These are phyloP conservation scores for Micrasema longulum DNA, from an alignment of 1,140 invertebrate genomes.

Conservation along the genomic window DNA sequence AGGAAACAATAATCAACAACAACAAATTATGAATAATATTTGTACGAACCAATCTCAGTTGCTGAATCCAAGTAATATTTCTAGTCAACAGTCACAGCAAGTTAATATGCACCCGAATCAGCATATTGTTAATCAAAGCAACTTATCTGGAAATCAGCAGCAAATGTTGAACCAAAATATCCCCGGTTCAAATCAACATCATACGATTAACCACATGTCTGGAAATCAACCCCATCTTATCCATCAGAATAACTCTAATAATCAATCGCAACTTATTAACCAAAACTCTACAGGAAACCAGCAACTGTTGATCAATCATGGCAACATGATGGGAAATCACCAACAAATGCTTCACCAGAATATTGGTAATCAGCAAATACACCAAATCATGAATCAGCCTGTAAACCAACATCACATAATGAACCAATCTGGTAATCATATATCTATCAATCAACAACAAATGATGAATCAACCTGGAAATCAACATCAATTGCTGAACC, in stretches of 20 bases:
- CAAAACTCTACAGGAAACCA: constrained; percentile 9
- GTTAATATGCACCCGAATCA: constrained; percentile 16
- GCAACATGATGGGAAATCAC: constrained; percentile 30
- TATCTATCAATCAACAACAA: constrained; percentile 32
- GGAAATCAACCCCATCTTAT: constrained; percentile 29
- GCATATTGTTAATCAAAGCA: constrained; percentile 12
- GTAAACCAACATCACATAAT: constrained; percentile 33
- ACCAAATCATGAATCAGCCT: constrained; percentile 32
- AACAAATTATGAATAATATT: constrained; percentile 52
- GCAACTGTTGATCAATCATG: constrained; percentile 24
- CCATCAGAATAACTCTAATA: constrained; percentile 17
- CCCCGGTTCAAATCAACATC: constrained; percentile 29
- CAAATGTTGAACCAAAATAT: constrained; percentile 36
- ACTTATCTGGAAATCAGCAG: constrained; percentile 20
- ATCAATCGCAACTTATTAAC: constrained; percentile 39
- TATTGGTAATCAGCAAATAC: constrained; percentile 31
- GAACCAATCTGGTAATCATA: constrained; percentile 28
- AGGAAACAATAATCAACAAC: constrained; percentile 36
- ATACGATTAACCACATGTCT: constrained; percentile 9
- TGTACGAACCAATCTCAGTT: constrained; percentile 52
- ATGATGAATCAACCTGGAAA: constrained; percentile 29
- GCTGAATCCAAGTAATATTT: constrained; percentile 35
- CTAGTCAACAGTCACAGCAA: constrained; percentile 24
- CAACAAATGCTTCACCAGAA: constrained; percentile 41
- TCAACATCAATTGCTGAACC: constrained; percentile 45